Evolutionary conservation across 1,140 invertebrate species (phyloP).

Genomic region (Lanistes nyassanus): DNA sequence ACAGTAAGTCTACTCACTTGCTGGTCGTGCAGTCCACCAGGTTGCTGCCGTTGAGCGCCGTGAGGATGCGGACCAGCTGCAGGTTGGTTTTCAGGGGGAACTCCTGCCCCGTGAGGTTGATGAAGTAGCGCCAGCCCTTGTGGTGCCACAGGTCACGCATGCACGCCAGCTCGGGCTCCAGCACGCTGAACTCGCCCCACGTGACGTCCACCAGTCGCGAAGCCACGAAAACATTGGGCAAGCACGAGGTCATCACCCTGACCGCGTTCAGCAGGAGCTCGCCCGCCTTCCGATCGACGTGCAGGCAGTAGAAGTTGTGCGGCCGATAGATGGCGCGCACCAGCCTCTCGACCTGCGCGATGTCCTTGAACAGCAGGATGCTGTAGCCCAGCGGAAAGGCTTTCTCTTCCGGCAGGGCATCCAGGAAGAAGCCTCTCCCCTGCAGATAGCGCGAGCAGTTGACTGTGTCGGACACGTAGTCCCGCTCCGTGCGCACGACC

Average conservation of each 20-base stretch:
- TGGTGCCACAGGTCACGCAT: constrained; percentile 38
- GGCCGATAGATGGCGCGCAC: constrained; percentile 52
- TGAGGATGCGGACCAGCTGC: constrained; percentile 46
- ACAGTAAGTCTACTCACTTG: constrained; percentile 16
- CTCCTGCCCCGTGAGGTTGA: constrained; percentile 55
- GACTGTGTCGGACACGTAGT: constrained; percentile 5
- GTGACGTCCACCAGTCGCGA: constrained; percentile 37
- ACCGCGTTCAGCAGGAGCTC: constrained; percentile 28
- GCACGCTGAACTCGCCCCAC: constrained; percentile 41
- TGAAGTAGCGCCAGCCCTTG: constrained; percentile 53
- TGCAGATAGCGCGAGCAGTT: constrained; percentile 7
- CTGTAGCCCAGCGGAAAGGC: constrained; percentile 51
- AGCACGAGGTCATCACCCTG: constrained; percentile 35
- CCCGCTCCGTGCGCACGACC: not conserved
- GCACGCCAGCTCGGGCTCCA: constrained; percentile 47
- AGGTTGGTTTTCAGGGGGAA: constrained; percentile 54
- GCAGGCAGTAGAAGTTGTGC: constrained; percentile 57
- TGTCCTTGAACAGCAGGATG: constrained; percentile 56
- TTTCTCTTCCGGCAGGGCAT: constrained; percentile 39
- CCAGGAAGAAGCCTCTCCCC: constrained; percentile 36
- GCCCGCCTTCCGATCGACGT: constrained; percentile 47
- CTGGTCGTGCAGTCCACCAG: constrained; percentile 35
- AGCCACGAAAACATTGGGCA: constrained; percentile 52
- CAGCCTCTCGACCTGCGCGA: constrained; percentile 55
- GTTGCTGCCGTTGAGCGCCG: constrained; percentile 46